Percentiles rank a stretch among this genome's conserved stretches.
Conservation (phyloP, 2,888 invertebrate species). For the Cheilosia vulpina region DNA sequence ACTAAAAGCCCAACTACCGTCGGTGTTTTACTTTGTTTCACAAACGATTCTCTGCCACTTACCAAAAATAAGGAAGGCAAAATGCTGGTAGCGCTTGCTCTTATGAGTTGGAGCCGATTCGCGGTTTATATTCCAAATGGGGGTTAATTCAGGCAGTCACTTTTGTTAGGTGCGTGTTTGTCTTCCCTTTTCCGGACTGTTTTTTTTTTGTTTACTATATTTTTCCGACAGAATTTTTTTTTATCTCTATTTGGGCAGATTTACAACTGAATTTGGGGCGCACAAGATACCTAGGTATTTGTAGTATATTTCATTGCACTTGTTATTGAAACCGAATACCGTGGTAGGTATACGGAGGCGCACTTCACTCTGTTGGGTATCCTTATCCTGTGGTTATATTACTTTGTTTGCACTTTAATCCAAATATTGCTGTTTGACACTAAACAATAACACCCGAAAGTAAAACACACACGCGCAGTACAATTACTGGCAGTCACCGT, state of each 20-base stretch:
- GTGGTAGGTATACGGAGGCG: not conserved
- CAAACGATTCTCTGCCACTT: not conserved
- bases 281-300: slow-evolving; percentile 4
- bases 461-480: slow-evolving; percentile 13
- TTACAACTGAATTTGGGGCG: not conserved
- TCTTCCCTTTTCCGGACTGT: not conserved
- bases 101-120: not conserved
- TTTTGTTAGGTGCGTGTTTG: not conserved
- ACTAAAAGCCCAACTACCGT: not conserved
- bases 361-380: slow-evolving; percentile 50
- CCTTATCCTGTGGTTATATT: slow-evolving; percentile 18
- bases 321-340: slow-evolving; percentile 11
- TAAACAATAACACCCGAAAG: not conserved
- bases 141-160: not conserved
- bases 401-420: slow-evolving; percentile 55
- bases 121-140: not conserved
- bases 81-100: not conserved
- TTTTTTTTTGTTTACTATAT: not conserved
- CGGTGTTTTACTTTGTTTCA: not conserved
- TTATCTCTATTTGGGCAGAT: not conserved
- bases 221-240: not conserved
- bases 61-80: slow-evolving; percentile 7
- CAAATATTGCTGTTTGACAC: slow-evolving; percentile 43
- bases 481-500: slow-evolving; percentile 41
- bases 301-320: slow-evolving; percentile 16